Conservation (phyloP, 2,888 invertebrate species). For the Octonoba sinensis region DNA sequence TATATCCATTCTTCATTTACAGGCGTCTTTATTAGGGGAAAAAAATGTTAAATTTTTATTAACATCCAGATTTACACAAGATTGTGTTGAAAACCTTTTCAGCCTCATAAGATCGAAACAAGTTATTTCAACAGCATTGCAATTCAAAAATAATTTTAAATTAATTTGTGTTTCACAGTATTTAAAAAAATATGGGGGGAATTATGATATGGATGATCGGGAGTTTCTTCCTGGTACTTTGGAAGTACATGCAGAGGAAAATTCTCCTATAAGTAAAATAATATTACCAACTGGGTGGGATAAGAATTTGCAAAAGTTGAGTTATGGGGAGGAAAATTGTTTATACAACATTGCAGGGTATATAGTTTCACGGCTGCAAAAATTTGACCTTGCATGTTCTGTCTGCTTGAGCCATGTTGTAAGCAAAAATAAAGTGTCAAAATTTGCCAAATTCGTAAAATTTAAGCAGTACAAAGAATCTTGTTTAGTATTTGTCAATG, state of each 20-base stretch:
- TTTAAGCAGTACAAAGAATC: not conserved
- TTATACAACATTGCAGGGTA: not conserved
- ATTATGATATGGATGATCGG: not conserved
- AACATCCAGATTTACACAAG: not conserved
- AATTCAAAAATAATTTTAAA: constrained; percentile 19
- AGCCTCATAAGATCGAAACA: not conserved
- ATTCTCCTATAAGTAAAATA: not conserved
- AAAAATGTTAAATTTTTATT: not conserved
- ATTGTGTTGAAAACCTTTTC: constrained; percentile 5
- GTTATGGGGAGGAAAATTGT: not conserved
- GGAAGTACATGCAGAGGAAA: not conserved
- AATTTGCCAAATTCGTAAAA: not conserved
- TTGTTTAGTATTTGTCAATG: not conserved
- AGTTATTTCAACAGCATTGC: constrained; percentile 6
- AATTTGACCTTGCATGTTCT: not conserved
- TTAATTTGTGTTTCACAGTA: constrained; percentile 1
- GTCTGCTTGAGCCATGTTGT: not conserved
- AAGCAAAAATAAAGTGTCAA: not conserved
- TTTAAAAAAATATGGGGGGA: not conserved
- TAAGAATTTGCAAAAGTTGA: not conserved
- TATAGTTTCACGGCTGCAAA: not conserved
- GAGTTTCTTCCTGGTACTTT: not conserved
- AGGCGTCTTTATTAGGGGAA: not conserved
- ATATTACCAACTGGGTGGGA: not conserved
- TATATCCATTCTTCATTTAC: constrained; percentile 4